Conservation (phyloP, 2,888 invertebrate genomes). For the Sycophila texana region DNA sequence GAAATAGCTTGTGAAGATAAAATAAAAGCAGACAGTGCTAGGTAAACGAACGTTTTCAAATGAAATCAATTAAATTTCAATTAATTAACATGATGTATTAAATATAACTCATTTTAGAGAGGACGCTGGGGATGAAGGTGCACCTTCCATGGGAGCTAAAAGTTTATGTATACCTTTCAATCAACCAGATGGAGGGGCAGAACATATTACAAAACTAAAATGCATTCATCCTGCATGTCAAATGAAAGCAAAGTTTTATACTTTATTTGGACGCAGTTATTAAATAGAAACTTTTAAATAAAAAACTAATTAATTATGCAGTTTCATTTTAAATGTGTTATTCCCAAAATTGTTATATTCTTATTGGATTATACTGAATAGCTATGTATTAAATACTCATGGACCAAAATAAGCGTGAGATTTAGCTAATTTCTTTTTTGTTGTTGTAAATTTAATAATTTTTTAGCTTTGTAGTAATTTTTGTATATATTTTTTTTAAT, state of each 20-base stretch:
- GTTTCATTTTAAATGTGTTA: too few species aligned
- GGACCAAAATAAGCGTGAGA: too few species aligned
- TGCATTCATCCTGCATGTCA: constrained; percentile 94
- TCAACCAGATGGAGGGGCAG: constrained; percentile 82
- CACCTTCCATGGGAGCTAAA: constrained; percentile 99
- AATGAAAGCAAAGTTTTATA: constrained; percentile 88
- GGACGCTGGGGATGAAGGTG: constrained; percentile 84
- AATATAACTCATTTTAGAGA: constrained; percentile 77
- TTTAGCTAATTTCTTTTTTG: constrained; percentile 15
- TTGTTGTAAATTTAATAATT: neutral
- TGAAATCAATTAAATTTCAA: constrained; percentile 1
- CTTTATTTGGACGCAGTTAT: constrained; percentile 97
- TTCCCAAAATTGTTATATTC: too few species aligned
- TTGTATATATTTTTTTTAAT: too few species aligned
- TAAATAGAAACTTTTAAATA: constrained; percentile 74
- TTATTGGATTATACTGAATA: too few species aligned
- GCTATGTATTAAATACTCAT: too few species aligned
- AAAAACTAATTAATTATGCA: too few species aligned
- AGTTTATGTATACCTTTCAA: constrained; percentile 97
- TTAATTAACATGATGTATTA: constrained; percentile 11
- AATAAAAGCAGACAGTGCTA: constrained; percentile 96
- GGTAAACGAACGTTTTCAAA: constrained; percentile 77
- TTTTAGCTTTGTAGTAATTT: neutral
- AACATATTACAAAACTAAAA: constrained; percentile 80
- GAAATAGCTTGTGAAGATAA: constrained; percentile 91